Percentiles rank a stretch among this genome's conserved stretches.
Conservation (phyloP, 2,797 vertebrate species). For the Falco rusticolus region DNA sequence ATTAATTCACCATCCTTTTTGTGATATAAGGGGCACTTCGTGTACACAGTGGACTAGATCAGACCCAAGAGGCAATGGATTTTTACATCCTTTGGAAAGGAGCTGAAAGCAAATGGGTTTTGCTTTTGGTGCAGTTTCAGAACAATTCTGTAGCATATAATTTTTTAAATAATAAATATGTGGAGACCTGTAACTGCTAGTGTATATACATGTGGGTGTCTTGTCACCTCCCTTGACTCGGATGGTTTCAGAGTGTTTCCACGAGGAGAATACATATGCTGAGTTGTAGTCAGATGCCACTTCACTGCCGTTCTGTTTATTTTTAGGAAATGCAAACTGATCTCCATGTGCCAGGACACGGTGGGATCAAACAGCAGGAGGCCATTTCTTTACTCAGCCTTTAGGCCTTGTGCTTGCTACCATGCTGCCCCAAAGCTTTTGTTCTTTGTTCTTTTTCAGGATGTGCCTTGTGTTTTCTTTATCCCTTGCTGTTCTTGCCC, state of each 20-base stretch:
- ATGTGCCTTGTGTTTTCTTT: slow-evolving; percentile 38
- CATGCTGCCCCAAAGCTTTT: background rate
- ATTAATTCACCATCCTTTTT: background rate
- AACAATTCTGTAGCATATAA: background rate
- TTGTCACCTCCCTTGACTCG: background rate
- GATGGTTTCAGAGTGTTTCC: background rate
- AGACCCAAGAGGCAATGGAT: background rate
- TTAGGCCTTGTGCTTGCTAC: background rate
- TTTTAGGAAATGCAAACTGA: slow-evolving; percentile 49
- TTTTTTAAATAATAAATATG: background rate
- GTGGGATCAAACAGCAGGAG: slow-evolving; percentile 30
- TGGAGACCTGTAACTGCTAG: background rate
- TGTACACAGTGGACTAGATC: fast-evolving
- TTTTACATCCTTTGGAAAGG: background rate
- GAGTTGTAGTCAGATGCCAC: slow-evolving; percentile 14
- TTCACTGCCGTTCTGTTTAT: slow-evolving; percentile 27
- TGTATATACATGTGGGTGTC: background rate
- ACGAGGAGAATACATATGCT: background rate
- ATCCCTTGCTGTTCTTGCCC: slow-evolving; percentile 34
- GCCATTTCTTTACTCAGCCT: background rate
- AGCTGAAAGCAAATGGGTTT: background rate
- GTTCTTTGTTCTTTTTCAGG: slow-evolving; percentile 27
- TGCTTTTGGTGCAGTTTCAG: background rate
- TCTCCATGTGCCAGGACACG: background rate
- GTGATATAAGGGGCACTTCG: background rate